These are phyloP conservation scores for Heterohyrax brucei DNA, from an alignment of 2,797 vertebrate genomes.

Conservation along the genomic window DNA sequence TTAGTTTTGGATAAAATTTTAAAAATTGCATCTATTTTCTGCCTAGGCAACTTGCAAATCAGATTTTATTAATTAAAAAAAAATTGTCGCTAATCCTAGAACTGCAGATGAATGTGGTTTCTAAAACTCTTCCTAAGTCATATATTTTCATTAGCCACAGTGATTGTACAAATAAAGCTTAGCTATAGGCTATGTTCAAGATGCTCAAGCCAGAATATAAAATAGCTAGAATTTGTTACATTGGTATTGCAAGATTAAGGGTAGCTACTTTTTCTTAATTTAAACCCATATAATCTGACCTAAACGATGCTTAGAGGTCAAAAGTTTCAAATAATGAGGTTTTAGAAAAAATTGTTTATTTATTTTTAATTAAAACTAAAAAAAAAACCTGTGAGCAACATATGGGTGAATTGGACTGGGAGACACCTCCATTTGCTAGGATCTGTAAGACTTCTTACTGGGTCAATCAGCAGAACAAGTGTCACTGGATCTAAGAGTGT, in stretches of 20 bases:
- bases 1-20: conserved; percentile 46
- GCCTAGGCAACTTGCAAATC: conserved; percentile 1
- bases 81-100: not conserved
- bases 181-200: conserved; percentile 77
- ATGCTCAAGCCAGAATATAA: conserved; percentile 75
- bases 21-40: conserved; percentile 1
- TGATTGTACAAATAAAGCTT: conserved; percentile 54
- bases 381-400: not conserved
- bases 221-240: conserved; percentile 61
- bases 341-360: not conserved
- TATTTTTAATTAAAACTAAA: conserved; percentile 61
- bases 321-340: conserved; percentile 49
- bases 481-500: not conserved
- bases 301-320: conserved; percentile 50
- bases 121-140: conserved; percentile 64
- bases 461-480: not conserved
- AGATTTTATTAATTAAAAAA: conserved; percentile 64
- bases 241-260: conserved; percentile 49
- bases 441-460: not conserved
- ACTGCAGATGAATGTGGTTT: conserved; percentile 17
- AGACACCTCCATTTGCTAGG: not conserved
- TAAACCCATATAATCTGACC: conserved; percentile 17
- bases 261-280: conserved; percentile 24
- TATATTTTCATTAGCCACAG: conserved; percentile 62
- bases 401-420: not conserved